Evolutionary conservation across 2,797 vertebrate species (phyloP), one percentile per base, ranked within the genome.

Genomic region (Pygocentrus nattereri): DNA sequence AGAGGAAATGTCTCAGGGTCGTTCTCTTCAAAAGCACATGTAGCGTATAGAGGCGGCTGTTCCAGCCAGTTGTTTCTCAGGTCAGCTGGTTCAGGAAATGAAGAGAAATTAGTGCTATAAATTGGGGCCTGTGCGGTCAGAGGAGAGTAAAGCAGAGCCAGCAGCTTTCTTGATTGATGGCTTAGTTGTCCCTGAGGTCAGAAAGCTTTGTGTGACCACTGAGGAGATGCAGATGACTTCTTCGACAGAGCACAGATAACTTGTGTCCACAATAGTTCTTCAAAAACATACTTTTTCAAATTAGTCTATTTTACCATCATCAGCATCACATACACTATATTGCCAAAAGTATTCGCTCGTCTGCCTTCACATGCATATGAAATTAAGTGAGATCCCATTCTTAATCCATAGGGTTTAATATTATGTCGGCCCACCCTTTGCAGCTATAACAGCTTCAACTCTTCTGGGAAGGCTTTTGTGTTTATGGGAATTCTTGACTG

Each of bases 31-130:
- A 30, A 70, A 58, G 70, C 56, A 34, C 12, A 5, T 31, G 25
- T 31, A 44, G 34, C 49, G 70, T 50, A 25, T 69, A 41, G 23
- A 61, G 4, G 8, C 27, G 13, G 8, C 58, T 21, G 23, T 19
- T 30, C 34, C 49, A 21, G 49, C 27, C 67, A 65, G 68, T 77
- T 15, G 11, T n/a, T 31, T 72, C 18, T 65, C 34, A 12, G 59
- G 44, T n/a, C 27, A 70, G 27, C 38, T 23, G 54, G 59, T 65
- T 64, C 34, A 50, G 47, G 16, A 76, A 58, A 64, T 75, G 58
- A 71, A 71, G 23, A 72, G 49, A 47, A 18, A 15, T 52, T 71
- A n/a, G n/a, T 50, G 74, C 74, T 23, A 64, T 72, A 56, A 72
- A 77, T 31, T 25, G 18, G 44, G 16, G 59, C 59, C 31, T n/a